Conservation (phyloP, 1,140 invertebrate species). For the Sycobia sp. region DNA sequence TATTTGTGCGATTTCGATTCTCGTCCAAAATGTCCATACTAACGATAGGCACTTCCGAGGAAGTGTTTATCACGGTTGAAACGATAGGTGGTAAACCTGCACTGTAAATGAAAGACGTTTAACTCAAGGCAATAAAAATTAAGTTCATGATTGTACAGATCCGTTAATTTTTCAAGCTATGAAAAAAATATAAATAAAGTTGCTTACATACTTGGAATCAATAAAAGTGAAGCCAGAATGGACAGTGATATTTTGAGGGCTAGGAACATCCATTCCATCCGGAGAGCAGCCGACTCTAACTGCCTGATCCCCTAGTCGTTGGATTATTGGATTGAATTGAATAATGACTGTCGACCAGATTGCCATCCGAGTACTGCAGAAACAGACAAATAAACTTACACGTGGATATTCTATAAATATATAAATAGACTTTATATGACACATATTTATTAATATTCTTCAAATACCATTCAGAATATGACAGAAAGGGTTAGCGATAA, state of each 20-base stretch:
- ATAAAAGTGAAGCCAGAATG: conserved; percentile 52
- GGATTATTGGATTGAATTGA: conserved; percentile 68
- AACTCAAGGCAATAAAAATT: too few relatives aligned
- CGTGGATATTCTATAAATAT: too few relatives aligned
- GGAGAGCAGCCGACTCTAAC: conserved; percentile 64
- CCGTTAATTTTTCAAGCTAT: too few relatives aligned
- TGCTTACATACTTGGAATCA: conserved; percentile 51
- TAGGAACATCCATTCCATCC: conserved; percentile 45
- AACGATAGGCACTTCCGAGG: conserved; percentile 44
- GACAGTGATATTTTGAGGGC: conserved; percentile 55
- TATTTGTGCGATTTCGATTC: conserved; percentile 41
- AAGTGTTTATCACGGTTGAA: conserved; percentile 49
- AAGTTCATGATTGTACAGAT: too few relatives aligned
- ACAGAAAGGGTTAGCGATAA: too few relatives aligned
- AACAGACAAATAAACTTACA: too few relatives aligned
- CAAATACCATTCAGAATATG: too few relatives aligned
- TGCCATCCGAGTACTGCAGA: conserved; percentile 49
- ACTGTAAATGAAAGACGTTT: too few relatives aligned
- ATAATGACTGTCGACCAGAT: conserved; percentile 64
- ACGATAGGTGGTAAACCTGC: conserved; percentile 51
- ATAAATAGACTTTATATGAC: too few relatives aligned
- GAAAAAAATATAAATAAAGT: too few relatives aligned
- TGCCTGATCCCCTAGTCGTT: conserved; percentile 65
- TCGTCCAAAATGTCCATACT: conserved; percentile 52
- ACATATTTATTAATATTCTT: too few relatives aligned